Conservation (phyloP, 2,797 vertebrate species). For the Toxotes lorentzi region DNA sequence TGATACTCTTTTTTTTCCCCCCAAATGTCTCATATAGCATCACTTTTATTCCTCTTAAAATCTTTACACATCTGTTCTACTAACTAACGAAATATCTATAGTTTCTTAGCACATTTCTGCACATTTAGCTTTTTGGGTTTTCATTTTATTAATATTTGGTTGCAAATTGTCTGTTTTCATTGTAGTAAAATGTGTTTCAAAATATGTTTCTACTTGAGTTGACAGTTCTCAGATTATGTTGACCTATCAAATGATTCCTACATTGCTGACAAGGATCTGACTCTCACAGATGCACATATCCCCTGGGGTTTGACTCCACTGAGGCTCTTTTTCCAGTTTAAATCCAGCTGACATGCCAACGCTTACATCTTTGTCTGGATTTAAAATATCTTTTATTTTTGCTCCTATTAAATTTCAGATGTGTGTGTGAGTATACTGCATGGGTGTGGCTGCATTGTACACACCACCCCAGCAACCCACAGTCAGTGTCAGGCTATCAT, state of each 20-base stretch:
- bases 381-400: background rate
- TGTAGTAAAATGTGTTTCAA: background rate
- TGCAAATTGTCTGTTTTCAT: background rate
- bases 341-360: background rate
- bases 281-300: conserved; percentile 30
- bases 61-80: background rate
- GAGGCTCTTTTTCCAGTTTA: background rate
- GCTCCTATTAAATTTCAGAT: background rate
- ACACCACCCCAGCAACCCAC: background rate
- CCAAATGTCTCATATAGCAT: background rate
- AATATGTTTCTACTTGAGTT: background rate
- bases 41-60: background rate
- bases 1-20: background rate
- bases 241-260: conserved; percentile 23
- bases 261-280: conserved; percentile 54
- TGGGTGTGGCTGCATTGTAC: conserved; percentile 43
- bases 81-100: background rate
- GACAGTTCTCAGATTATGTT: conserved; percentile 12
- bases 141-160: background rate
- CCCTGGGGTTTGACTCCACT: conserved; percentile 19
- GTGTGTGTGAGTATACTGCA: background rate
- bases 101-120: background rate
- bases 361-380: background rate
- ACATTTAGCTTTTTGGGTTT: background rate
- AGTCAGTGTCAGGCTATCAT: conserved; percentile 47